Evolutionary conservation across 2,888 invertebrate genomes (phyloP).

Genomic region (Chironomus riparius): DNA sequence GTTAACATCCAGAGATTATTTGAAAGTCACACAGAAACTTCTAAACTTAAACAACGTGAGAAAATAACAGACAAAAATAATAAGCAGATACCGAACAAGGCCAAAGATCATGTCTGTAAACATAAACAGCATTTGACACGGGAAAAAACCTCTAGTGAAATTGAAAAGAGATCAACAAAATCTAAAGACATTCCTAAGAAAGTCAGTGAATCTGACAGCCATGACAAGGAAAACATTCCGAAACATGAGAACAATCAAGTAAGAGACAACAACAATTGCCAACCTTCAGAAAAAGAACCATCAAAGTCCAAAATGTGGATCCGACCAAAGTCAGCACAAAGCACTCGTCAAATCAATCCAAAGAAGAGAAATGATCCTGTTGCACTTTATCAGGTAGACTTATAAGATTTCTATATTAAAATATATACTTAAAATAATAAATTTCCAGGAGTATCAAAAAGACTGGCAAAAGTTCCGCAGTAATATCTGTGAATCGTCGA

Average conservation of each 20-base stretch:
- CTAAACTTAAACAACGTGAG: neutral
- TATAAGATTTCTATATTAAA: too few relatives aligned
- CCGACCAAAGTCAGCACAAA: constrained; percentile 27
- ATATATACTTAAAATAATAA: too few relatives aligned
- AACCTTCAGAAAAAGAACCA: neutral
- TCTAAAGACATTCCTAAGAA: neutral
- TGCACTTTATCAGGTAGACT: constrained; percentile 49
- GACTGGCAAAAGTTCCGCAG: constrained; percentile 63
- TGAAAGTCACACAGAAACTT: neutral
- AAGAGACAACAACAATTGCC: neutral
- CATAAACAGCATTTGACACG: neutral
- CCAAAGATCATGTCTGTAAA: neutral
- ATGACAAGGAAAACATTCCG: neutral
- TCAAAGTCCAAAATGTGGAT: constrained; percentile 28
- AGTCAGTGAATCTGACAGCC: neutral
- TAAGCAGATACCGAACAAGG: neutral
- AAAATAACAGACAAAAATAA: neutral
- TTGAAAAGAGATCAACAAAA: neutral
- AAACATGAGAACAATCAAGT: neutral
- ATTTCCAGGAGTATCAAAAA: constrained; percentile 53
- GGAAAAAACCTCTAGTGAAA: neutral
- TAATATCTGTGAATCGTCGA: constrained; percentile 59
- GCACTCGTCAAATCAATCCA: neutral
- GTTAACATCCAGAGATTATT: constrained; percentile 13
- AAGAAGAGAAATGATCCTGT: constrained; percentile 58